These are phyloP conservation scores for Eulemur rubriventer DNA, from an alignment of 2,797 vertebrate genomes.

Conservation along the genomic window DNA sequence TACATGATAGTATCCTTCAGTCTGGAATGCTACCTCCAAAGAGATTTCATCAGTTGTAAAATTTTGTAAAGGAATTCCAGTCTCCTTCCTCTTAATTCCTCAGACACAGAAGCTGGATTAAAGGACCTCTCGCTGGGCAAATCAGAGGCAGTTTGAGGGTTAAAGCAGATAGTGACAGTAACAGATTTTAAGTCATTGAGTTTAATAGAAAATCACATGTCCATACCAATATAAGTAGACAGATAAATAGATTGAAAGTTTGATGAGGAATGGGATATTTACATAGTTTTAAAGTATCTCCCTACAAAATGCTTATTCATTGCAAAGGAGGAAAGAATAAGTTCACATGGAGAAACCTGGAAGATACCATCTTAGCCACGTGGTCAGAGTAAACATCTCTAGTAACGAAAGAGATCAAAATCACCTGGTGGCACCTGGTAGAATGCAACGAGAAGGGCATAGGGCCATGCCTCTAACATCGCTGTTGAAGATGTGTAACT, in stretches of 20 bases:
- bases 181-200: not conserved
- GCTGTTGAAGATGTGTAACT: no score
- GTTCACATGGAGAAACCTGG: not conserved
- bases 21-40: not conserved
- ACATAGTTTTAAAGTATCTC: not conserved
- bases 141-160: not conserved
- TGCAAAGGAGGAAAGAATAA: not conserved
- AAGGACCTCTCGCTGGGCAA: not conserved
- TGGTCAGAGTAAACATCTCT: not conserved
- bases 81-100: not conserved
- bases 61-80: not conserved
- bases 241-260: not conserved
- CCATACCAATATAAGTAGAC: not conserved
- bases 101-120: not conserved
- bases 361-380: not conserved
- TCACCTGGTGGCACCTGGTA: accelerated
- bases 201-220: not conserved
- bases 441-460: not conserved
- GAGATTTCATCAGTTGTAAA: not conserved
- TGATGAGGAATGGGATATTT: not conserved
- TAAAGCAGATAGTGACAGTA: not conserved
- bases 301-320: not conserved
- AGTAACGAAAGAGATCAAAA: not conserved
- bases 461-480: no score
- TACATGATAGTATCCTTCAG: accelerated